Percentiles rank a stretch among this genome's conserved stretches.
These are phyloP conservation scores for Sitodiplosis mosellana DNA, from an alignment of 1,140 invertebrate genomes.

Conservation along the genomic window DNA sequence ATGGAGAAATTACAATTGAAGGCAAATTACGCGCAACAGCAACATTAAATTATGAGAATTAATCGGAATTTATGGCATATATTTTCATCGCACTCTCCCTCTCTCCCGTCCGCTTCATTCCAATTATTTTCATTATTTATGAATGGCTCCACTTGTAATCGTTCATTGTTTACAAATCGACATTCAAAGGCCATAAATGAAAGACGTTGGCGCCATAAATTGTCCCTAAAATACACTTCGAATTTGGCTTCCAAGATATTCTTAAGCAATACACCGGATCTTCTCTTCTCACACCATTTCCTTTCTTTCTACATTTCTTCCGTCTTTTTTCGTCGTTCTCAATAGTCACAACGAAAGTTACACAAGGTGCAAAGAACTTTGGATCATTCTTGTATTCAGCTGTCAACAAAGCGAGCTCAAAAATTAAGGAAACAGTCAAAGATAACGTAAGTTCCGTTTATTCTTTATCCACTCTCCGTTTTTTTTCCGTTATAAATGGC, in stretches of 20 bases:
- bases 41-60: too few species aligned
- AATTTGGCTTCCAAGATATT: conserved; percentile 1
- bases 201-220: background rate
- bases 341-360: conserved; percentile 74
- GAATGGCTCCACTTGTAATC: too few species aligned
- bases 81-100: too few species aligned
- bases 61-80: too few species aligned
- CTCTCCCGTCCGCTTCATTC: too few species aligned
- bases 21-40: too few species aligned
- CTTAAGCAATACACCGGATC: background rate
- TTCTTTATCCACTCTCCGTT: background rate
- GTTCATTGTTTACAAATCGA: too few species aligned
- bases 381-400: conserved; percentile 82
- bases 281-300: conserved; percentile 1
- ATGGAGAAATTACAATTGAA: too few species aligned
- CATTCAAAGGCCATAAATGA: too few species aligned
- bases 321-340: too few species aligned
- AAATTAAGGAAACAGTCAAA: conserved; percentile 89
- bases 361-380: conserved; percentile 78
- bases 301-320: too few species aligned
- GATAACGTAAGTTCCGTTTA: conserved; percentile 65
- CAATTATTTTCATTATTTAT: too few species aligned
- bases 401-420: conserved; percentile 77
- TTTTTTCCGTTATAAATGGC: background rate
- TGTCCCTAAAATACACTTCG: conserved; percentile 6